These are phyloP conservation scores for Manis crassicaudata DNA, from an alignment of 2,797 vertebrate species.

Conservation along the genomic window DNA sequence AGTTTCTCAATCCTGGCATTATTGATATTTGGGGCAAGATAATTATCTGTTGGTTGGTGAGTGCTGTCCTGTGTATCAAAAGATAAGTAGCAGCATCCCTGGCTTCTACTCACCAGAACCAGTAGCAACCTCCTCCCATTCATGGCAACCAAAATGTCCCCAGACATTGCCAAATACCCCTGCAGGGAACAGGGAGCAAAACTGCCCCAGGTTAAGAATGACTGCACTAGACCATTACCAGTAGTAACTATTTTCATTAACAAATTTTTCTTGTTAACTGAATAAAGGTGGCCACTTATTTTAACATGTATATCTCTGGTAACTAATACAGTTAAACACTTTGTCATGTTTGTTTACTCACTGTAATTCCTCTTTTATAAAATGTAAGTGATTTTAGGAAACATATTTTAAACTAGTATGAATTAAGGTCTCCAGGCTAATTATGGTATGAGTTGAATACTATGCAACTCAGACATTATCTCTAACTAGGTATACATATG, in stretches of 20 bases:
- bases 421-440: constrained; percentile 9
- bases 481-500: not conserved
- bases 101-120: not conserved
- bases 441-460: not conserved
- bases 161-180: not conserved
- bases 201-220: not conserved
- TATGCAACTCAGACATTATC: not conserved
- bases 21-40: not conserved
- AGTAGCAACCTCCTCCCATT: not conserved
- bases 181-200: not conserved
- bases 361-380: constrained; percentile 13
- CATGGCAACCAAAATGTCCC: not conserved
- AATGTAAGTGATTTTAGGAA: constrained; percentile 6
- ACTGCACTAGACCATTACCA: not conserved
- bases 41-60: not conserved
- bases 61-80: not conserved
- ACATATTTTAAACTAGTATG: constrained; percentile 43
- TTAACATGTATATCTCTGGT: constrained; percentile 4
- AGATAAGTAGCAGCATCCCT: not conserved
- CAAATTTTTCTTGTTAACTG: not conserved
- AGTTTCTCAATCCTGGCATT: not conserved
- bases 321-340: constrained; percentile 24
- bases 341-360: not conserved
- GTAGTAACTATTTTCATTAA: not conserved
- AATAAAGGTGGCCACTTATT: not conserved